Evolutionary conservation across 1,140 invertebrate genomes (phyloP).

Genomic region (Xylocopa sonorina): DNA sequence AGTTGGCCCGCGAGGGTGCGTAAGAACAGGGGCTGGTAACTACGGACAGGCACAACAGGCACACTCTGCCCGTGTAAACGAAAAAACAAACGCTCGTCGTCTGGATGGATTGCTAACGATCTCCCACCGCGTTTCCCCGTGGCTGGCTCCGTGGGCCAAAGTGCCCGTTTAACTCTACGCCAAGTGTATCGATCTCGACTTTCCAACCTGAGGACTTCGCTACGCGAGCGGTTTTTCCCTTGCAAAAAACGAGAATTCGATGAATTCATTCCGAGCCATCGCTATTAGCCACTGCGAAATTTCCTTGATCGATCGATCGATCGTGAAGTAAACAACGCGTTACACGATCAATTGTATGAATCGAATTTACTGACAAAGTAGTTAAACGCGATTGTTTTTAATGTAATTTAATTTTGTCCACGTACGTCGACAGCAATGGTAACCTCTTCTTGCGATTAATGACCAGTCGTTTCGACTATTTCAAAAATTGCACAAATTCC

Average conservation of each 20-base stretch:
- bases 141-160: not conserved
- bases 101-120: conserved; percentile 44
- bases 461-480: conserved; percentile 31
- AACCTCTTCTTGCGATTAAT: not conserved
- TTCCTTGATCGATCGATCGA: too few relatives aligned
- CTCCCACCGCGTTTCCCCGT: conserved; percentile 13
- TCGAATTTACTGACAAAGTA: too few relatives aligned
- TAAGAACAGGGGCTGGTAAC: conserved; percentile 13
- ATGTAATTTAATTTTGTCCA: too few relatives aligned
- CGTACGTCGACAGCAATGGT: too few relatives aligned
- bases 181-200: conserved; percentile 7
- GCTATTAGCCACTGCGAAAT: too few relatives aligned
- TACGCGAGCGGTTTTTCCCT: too few relatives aligned
- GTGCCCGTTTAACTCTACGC: conserved; percentile 29
- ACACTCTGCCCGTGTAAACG: conserved; percentile 2
- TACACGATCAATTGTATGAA: too few relatives aligned
- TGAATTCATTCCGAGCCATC: too few relatives aligned
- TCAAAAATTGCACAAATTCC: conserved; percentile 49
- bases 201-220: not conserved
- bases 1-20: not conserved
- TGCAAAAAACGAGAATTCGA: too few relatives aligned
- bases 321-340: too few relatives aligned
- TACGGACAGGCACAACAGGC: conserved; percentile 8
- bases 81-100: conserved; percentile 43
- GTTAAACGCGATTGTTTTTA: too few relatives aligned